A percentile compares a stretch with the other conserved stretches of the same genome.
Evolutionary conservation across 2,888 invertebrate species (phyloP).

Genomic region (Petrolisthes manimaculis): DNA sequence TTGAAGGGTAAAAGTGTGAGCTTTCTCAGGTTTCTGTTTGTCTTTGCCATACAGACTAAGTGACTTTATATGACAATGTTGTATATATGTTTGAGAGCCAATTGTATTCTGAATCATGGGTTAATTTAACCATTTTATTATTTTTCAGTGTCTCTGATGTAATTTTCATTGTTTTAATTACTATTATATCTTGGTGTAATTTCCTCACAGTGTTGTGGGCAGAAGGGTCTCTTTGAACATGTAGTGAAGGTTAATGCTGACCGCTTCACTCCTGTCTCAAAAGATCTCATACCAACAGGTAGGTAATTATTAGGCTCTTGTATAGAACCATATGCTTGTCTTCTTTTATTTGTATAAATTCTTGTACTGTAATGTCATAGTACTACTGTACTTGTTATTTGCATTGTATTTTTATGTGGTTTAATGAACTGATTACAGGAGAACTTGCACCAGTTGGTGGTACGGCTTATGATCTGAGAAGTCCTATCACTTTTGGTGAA

Average conservation of each 20-base stretch:
- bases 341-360: not conserved
- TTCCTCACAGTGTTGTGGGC: conserved; percentile 41
- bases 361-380: not conserved
- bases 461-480: conserved; percentile 70
- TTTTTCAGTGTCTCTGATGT: not conserved
- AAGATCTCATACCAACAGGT: conserved; percentile 61
- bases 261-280: conserved; percentile 45
- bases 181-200: not conserved
- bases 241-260: conserved; percentile 47
- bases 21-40: too few relatives aligned
- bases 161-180: not conserved
- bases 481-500: conserved; percentile 77
- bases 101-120: too few relatives aligned
- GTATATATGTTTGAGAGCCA: too few relatives aligned
- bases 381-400: not conserved
- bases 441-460: conserved; percentile 43
- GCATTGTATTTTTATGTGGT: not conserved
- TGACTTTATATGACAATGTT: too few relatives aligned
- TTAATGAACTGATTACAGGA: conserved; percentile 38
- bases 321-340: not conserved
- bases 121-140: too few relatives aligned
- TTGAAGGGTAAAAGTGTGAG: too few relatives aligned
- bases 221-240: conserved; percentile 52
- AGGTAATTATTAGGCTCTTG: not conserved
- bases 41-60: too few relatives aligned